Evolutionary conservation across 2,888 invertebrate species (phyloP).

Genomic region (Cheilosia vernalis): DNA sequence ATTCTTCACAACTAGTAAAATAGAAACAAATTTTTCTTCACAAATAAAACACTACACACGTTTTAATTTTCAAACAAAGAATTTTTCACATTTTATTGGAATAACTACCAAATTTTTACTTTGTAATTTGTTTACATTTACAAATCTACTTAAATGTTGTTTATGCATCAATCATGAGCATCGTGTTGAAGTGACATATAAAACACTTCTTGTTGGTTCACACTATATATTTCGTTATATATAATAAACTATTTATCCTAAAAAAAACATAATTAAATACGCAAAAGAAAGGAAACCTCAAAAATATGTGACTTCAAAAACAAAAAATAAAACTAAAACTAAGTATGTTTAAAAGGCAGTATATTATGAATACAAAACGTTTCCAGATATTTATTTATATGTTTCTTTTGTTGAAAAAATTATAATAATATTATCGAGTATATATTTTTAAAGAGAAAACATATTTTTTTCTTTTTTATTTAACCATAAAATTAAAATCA

Average conservation of each 20-base stretch:
- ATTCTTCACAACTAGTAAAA: too few species aligned
- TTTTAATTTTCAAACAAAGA: conserved; percentile 59
- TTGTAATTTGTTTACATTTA: conserved; percentile 59
- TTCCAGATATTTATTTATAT: conserved; percentile 33
- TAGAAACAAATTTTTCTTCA: background rate
- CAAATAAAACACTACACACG: conserved; percentile 14
- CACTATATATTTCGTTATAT: conserved; percentile 55
- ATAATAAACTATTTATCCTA: conserved; percentile 65
- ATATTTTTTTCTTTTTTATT: conserved; percentile 44
- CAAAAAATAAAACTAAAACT: conserved; percentile 33
- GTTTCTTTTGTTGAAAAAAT: conserved; percentile 10
- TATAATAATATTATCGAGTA: conserved; percentile 12
- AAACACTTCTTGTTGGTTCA: conserved; percentile 52
- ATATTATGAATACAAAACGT: conserved; percentile 57
- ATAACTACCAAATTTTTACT: conserved; percentile 65
- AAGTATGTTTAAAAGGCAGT: conserved; percentile 54
- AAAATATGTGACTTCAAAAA: conserved; percentile 52
- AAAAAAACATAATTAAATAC: conserved; percentile 65
- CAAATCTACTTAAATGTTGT: conserved; percentile 52
- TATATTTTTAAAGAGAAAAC: conserved; percentile 37
- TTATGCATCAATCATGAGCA: conserved; percentile 48
- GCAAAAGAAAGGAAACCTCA: conserved; percentile 45
- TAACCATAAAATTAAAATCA: conserved; percentile 82
- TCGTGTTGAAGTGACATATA: conserved; percentile 40
- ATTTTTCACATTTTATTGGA: conserved; percentile 67